These are phyloP conservation scores for Drosophila vallismaia DNA, from an alignment of 2,888 invertebrate genomes.

Conservation along the genomic window DNA sequence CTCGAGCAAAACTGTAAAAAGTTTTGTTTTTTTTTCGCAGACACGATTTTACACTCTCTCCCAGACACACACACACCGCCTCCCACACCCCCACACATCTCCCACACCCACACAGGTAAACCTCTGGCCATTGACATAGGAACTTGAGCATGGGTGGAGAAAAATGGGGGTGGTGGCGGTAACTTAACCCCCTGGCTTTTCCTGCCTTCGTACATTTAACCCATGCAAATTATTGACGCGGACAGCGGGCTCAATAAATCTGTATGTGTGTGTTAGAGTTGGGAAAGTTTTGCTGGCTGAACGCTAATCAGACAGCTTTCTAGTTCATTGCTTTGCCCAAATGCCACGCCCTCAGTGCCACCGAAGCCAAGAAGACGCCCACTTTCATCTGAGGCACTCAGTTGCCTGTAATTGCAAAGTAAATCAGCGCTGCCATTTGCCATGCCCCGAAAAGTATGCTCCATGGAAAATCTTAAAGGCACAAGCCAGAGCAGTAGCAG, in stretches of 20 bases:
- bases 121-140: slow-evolving; percentile 68
- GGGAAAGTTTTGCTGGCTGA: slow-evolving; percentile 65
- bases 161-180: slow-evolving; percentile 1
- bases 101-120: slow-evolving; percentile 44
- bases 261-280: slow-evolving; percentile 35
- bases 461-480: slow-evolving; percentile 8
- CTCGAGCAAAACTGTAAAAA: slow-evolving; percentile 67
- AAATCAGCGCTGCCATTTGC: slow-evolving; percentile 77
- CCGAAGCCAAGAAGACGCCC: slow-evolving; percentile 1
- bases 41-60: slow-evolving; percentile 72
- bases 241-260: slow-evolving; percentile 72
- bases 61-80: slow-evolving; percentile 31
- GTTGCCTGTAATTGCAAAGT: slow-evolving; percentile 74
- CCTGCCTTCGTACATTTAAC: slow-evolving; percentile 33
- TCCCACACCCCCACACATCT: background rate
- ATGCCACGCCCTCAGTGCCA: background rate
- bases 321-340: slow-evolving; percentile 72
- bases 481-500: background rate
- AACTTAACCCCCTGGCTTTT: slow-evolving; percentile 26
- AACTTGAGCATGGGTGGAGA: slow-evolving; percentile 17
- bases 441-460: slow-evolving; percentile 69
- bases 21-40: slow-evolving; percentile 52
- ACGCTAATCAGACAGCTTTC: slow-evolving; percentile 78
- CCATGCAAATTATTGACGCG: slow-evolving; percentile 77
- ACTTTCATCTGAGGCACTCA: slow-evolving; percentile 42